Conservation (phyloP, 2,797 vertebrate genomes). For the Gouania willdenowi region DNA sequence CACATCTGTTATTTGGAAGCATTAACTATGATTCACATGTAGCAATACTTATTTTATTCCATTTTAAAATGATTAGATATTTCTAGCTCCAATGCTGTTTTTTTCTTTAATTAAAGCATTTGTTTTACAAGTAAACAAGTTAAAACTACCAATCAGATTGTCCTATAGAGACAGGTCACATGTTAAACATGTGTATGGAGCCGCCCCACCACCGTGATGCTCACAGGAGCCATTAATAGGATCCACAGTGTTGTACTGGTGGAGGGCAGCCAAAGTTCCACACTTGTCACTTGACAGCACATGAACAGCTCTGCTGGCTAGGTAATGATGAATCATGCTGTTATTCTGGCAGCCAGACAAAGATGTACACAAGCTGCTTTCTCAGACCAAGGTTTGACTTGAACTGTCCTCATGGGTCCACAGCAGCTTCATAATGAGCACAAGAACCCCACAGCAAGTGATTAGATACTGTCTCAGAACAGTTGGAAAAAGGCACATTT, state of each 20-base stretch:
- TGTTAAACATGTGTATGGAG: slow-evolving; percentile 32
- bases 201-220: slow-evolving; percentile 14
- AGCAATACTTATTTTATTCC: too few relatives aligned
- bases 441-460: slow-evolving; percentile 22
- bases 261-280: slow-evolving; percentile 51
- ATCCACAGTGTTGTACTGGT: slow-evolving; percentile 54
- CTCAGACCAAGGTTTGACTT: slow-evolving; percentile 34
- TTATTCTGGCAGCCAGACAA: slow-evolving; percentile 50
- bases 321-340: slow-evolving; percentile 51
- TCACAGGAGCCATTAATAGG: slow-evolving; percentile 52
- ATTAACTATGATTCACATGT: too few relatives aligned
- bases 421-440: slow-evolving; percentile 49
- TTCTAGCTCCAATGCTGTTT: too few relatives aligned
- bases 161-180: slow-evolving; percentile 28
- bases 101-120: too few relatives aligned
- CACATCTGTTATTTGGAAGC: too few relatives aligned
- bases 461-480: slow-evolving; percentile 28
- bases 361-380: slow-evolving; percentile 35
- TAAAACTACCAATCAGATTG: slow-evolving; percentile 32
- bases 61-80: too few relatives aligned
- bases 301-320: slow-evolving; percentile 32
- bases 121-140: slow-evolving; percentile 15
- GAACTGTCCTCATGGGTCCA: slow-evolving; percentile 32
- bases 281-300: slow-evolving; percentile 48
- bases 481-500: slow-evolving; percentile 15